Evolutionary conservation across 2,113 vertebrate species (phyloP).

Genomic region (Corythoichthys intestinalis): DNA sequence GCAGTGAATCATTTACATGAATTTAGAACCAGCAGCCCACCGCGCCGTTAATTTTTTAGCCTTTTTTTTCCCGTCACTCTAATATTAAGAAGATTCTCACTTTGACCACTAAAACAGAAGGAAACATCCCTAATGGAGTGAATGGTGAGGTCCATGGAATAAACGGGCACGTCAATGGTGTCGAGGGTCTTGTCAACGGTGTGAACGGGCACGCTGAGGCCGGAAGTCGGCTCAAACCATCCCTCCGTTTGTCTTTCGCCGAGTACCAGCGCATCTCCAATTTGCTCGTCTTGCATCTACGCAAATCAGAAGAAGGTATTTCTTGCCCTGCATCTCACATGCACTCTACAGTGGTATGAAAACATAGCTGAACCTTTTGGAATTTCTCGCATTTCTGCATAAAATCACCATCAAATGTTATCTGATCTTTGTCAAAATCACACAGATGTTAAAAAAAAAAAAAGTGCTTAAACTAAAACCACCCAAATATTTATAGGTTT

Average conservation of each 20-base stretch:
- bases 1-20: too few relatives aligned
- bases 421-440: too few relatives aligned
- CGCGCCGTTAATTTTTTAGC: too few relatives aligned
- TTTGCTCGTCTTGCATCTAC: slow-evolving; percentile 89
- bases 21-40: too few relatives aligned
- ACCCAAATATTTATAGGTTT: too few relatives aligned
- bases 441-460: too few relatives aligned
- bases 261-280: slow-evolving; percentile 95
- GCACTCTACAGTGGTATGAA: neutral
- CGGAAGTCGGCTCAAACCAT: slow-evolving; percentile 71
- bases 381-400: too few relatives aligned
- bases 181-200: slow-evolving; percentile 70
- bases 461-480: too few relatives aligned
- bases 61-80: too few relatives aligned
- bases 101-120: slow-evolving; percentile 52
- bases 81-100: neutral
- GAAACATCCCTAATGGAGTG: slow-evolving; percentile 75
- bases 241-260: slow-evolving; percentile 83
- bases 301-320: slow-evolving; percentile 86
- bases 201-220: slow-evolving; percentile 67
- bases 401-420: too few relatives aligned
- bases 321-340: rapidly evolving
- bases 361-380: too few relatives aligned
- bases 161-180: slow-evolving; percentile 55
- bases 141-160: slow-evolving; percentile 50